Evolutionary conservation across 2,797 vertebrate genomes (phyloP).

Genomic region (Lutjanus argentimaculatus): DNA sequence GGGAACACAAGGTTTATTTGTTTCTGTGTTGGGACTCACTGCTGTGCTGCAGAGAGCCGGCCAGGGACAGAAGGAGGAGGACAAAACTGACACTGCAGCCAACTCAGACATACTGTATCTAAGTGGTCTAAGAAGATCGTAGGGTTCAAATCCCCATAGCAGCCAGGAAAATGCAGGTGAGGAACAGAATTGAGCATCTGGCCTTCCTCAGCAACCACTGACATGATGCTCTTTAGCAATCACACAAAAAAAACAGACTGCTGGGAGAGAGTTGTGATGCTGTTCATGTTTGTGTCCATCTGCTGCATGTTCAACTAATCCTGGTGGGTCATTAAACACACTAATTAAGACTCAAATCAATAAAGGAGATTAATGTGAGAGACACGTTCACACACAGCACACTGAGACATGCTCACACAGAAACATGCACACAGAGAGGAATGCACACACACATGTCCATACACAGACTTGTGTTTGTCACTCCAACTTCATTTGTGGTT

Average conservation of each 20-base stretch:
- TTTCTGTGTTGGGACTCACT: conserved; percentile 15
- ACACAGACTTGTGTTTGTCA: not conserved
- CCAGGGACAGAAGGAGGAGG: conserved; percentile 19
- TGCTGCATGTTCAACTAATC: conserved; percentile 33
- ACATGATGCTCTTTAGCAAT: not conserved
- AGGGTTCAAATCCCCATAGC: conserved; percentile 2
- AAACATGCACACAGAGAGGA: not conserved
- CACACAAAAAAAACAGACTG: not conserved
- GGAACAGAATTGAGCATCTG: not conserved
- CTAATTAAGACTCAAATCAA: conserved; percentile 36
- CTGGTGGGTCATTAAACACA: conserved; percentile 21
- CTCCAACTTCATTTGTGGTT: not conserved
- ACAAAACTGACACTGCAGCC: conserved; percentile 30
- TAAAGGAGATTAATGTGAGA: conserved; percentile 17
- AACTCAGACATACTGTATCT: conserved; percentile 13
- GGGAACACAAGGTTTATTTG: conserved; percentile 34
- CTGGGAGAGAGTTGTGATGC: not conserved
- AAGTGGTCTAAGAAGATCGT: conserved; percentile 2
- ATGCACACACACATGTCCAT: not conserved
- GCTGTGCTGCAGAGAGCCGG: conserved; percentile 25
- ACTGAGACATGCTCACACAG: not conserved
- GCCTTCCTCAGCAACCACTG: not conserved
- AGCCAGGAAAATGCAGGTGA: not conserved
- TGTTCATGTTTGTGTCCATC: conserved; percentile 29
- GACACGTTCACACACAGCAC: not conserved